Percentiles rank a stretch among this genome's conserved stretches.
Conservation (phyloP, 2,797 vertebrate genomes). For the Cheirogaleus major region DNA sequence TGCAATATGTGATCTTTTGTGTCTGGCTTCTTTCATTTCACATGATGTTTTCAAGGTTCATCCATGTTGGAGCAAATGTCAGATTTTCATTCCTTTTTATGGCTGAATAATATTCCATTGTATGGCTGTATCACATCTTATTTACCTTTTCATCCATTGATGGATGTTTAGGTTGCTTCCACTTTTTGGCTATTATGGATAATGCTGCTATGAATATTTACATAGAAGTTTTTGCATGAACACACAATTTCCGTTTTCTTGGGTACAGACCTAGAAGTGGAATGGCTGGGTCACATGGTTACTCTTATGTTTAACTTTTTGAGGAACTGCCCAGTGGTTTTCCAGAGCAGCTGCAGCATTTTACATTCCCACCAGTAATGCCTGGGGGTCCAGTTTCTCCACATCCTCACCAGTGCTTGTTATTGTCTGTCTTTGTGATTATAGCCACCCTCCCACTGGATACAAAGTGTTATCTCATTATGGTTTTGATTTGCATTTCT, state of each 20-base stretch:
- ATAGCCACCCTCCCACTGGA: too few relatives aligned
- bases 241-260: neutral
- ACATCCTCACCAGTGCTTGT: neutral
- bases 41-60: neutral
- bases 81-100: neutral
- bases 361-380: neutral
- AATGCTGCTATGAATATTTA: neutral
- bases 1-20: neutral
- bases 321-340: neutral
- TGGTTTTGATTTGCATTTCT: neutral
- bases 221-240: neutral
- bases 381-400: fast-evolving
- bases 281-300: neutral
- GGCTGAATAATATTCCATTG: neutral
- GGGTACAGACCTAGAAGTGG: neutral
- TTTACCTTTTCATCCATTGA: neutral
- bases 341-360: neutral
- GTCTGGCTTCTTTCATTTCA: neutral
- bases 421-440: neutral
- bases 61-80: neutral
- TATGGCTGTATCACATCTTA: neutral
- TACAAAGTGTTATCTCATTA: neutral
- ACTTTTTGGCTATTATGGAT: neutral
- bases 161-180: neutral
- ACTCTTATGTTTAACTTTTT: too few relatives aligned